Percentiles rank a stretch among this genome's conserved stretches.
Evolutionary conservation across 2,113 vertebrate genomes (phyloP).

Genomic region (Syrmaticus mikado): DNA sequence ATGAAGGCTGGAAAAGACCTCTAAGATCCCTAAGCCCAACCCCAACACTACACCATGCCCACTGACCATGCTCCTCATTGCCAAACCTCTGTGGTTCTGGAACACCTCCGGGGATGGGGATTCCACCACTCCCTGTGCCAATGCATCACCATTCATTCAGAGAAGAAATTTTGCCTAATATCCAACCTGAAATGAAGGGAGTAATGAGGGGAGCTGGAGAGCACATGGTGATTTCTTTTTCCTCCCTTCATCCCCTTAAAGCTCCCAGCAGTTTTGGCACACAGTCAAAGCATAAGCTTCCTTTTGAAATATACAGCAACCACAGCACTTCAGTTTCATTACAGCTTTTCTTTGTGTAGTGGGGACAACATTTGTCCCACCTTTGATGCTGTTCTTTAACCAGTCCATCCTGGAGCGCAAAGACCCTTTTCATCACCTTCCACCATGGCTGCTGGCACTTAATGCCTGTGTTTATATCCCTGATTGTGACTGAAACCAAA

Average conservation of each 20-base stretch:
- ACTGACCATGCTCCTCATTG: too few relatives aligned
- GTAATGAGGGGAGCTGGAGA: background rate
- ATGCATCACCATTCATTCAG: too few relatives aligned
- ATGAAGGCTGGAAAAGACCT: too few relatives aligned
- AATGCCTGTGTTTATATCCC: background rate
- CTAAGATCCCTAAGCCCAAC: too few relatives aligned
- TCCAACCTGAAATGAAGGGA: too few relatives aligned
- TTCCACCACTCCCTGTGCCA: too few relatives aligned
- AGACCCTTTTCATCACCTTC: conserved; percentile 24
- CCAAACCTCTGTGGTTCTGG: too few relatives aligned
- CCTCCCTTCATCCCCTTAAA: background rate
- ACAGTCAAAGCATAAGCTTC: conserved; percentile 31
- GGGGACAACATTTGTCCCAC: background rate
- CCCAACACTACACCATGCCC: too few relatives aligned
- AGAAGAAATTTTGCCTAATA: too few relatives aligned
- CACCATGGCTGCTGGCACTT: background rate
- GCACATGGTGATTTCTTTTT: background rate
- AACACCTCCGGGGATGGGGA: too few relatives aligned
- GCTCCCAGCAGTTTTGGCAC: background rate
- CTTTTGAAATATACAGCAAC: background rate
- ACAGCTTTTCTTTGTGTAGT: background rate
- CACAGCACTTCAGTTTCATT: background rate
- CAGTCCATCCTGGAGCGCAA: background rate
- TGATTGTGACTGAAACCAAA: conserved; percentile 31
- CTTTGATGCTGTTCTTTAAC: conserved; percentile 51